Base-by-base conservation (phyloP, 2,113 vertebrate species). In the Solenodon paradoxus region DNA sequence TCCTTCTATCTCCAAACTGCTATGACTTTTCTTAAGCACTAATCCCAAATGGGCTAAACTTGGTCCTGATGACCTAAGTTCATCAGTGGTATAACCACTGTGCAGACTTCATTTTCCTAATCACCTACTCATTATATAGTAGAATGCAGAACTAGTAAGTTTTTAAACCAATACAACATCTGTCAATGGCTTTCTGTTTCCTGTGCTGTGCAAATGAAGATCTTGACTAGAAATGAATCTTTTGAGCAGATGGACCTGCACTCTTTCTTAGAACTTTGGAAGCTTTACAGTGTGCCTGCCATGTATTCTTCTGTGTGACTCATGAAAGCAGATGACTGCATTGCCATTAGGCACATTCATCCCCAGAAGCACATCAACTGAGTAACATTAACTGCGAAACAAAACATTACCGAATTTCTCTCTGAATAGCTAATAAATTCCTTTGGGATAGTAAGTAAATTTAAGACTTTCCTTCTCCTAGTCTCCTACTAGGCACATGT, bases 211-310 rank as follows among this genome's bases (percentile, higher is more conserved):
- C 2, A 53, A 95, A 89, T 45, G 71, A 88, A 96, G 26, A 83
- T 83, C 3, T 15, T 57, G 6, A 11, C 61, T 96, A 82, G 90
- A 98, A 97, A 96, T 72, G 0, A 95, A 88, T 92, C 89, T 97
- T 98, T 77, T 20, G 28, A 98, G 96, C 96, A 98, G 95, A 97
- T 96, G 96, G 92, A 91, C 74, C 10, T 0, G 0, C 3, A 42
- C 51, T 87, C 28, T 90, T 97, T 98, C 89, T 96, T 97, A 81
- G 85, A 98, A 97, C 74, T 95, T 90, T 87, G 93, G 87, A 95
- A 96, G 94, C 55, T 72, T 61, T 82, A 64, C 51, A 51, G 51
- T 32, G n/a, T 26, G 45, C 87, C 97, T 96, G 92, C 88, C 90
- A 59, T 40, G 61, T 74, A 77, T 92, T 95, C 51, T 95, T 89